These are phyloP conservation scores for Myotis brandtii DNA, from an alignment of 2,113 vertebrate genomes.

Conservation along the genomic window DNA sequence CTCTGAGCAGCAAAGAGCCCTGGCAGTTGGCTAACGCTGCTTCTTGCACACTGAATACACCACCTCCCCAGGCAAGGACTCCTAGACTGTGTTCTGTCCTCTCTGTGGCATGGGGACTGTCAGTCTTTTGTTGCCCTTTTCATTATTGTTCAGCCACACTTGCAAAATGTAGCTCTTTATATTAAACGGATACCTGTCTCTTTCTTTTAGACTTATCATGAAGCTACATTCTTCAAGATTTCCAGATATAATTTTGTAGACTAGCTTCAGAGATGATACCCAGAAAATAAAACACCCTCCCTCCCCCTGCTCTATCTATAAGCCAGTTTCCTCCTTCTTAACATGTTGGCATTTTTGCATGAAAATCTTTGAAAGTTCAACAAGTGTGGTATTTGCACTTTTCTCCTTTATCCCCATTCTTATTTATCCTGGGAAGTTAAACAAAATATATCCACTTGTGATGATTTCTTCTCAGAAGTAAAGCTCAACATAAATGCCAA, in stretches of 20 bases:
- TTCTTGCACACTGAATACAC: neutral
- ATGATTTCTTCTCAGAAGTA: slow-evolving; percentile 5
- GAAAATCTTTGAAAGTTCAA: slow-evolving; percentile 38
- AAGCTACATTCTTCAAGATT: neutral
- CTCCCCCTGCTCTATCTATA: neutral
- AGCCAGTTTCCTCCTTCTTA: neutral
- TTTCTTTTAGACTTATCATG: neutral
- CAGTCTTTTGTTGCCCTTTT: neutral
- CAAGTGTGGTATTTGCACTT: neutral
- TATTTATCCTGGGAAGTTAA: neutral
- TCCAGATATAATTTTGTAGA: neutral
- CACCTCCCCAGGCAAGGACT: neutral
- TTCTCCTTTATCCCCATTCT: neutral
- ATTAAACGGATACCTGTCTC: neutral
- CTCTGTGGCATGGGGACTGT: fast-evolving
- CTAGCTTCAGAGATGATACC: neutral
- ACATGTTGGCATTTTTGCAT: neutral
- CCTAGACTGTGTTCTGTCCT: fast-evolving
- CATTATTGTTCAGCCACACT: neutral
- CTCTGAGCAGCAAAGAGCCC: neutral
- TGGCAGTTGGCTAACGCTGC: neutral
- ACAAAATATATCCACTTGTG: neutral
- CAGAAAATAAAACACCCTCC: neutral
- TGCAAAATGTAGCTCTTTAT: neutral
- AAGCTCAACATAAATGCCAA: neutral